A percentile compares a stretch with the other conserved stretches of the same genome.
These are phyloP conservation scores for Catagonus wagneri DNA, from an alignment of 2,113 vertebrate species.

Conservation along the genomic window DNA sequence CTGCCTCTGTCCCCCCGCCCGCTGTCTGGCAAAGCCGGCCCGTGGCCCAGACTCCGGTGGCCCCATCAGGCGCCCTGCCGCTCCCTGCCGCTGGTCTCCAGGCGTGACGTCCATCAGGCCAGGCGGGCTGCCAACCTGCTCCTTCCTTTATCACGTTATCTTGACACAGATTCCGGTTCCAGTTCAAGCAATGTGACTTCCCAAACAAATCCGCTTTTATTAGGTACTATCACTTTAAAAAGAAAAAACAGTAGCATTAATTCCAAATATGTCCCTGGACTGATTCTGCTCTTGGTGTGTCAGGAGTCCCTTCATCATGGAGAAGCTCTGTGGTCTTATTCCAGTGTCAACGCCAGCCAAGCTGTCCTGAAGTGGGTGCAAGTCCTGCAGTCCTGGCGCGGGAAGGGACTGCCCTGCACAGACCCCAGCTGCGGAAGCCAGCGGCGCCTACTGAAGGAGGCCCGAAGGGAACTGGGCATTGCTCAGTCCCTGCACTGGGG, in stretches of 20 bases:
- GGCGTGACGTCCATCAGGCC: background rate
- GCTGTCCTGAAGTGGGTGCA: constrained; percentile 43
- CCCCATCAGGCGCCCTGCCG: background rate
- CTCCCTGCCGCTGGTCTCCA: background rate
- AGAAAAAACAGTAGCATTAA: constrained; percentile 24
- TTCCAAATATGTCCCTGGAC: constrained; percentile 50
- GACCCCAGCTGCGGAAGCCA: too few species aligned
- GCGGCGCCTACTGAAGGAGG: constrained; percentile 62
- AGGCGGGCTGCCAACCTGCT: background rate
- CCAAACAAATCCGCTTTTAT: constrained; percentile 49
- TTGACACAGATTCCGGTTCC: constrained; percentile 54
- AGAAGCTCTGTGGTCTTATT: constrained; percentile 54
- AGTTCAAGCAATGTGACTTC: constrained; percentile 68
- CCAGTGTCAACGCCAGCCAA: background rate
- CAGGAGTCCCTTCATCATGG: background rate
- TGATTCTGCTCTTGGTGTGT: constrained; percentile 61
- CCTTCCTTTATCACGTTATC: constrained; percentile 69
- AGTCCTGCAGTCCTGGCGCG: background rate
- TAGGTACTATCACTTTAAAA: constrained; percentile 23
- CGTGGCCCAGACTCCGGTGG: background rate
- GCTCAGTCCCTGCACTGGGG: rapidly evolving
- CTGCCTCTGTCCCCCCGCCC: background rate
- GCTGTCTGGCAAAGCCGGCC: background rate
- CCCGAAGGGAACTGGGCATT: rapidly evolving
- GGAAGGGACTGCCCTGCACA: rapidly evolving